phyloP scores from a whole-genome alignment of 2,797 vertebrate species.

The Pangasius krempfi region DNA sequence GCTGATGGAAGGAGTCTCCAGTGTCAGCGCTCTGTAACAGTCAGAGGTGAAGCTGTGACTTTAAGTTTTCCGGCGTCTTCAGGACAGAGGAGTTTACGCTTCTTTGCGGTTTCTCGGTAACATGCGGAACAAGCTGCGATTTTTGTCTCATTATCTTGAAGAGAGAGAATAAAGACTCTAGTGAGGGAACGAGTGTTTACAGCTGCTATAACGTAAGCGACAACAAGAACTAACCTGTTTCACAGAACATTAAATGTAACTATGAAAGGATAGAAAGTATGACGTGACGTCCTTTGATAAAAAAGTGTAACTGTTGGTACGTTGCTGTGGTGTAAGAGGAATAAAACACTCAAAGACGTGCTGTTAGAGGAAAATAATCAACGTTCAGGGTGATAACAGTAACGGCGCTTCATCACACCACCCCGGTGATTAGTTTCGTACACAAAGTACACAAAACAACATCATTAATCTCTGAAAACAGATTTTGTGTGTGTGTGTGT shows the following conservation, averaged over 20 bases:
- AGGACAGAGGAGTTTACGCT: background rate
- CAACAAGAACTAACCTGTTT: background rate
- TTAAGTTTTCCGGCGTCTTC: too few relatives aligned
- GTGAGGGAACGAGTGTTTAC: too few relatives aligned
- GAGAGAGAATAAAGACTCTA: background rate
- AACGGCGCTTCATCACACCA: background rate
- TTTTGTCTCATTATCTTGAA: background rate
- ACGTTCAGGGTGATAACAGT: background rate
- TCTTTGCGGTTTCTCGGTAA: background rate
- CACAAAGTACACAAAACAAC: background rate
- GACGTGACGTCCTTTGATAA: background rate
- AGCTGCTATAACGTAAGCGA: background rate
- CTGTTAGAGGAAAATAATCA: background rate
- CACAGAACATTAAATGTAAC: background rate
- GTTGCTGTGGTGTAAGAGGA: background rate
- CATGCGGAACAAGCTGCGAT: background rate
- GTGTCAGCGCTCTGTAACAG: background rate
- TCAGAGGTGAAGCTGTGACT: too few relatives aligned
- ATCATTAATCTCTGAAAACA: background rate
- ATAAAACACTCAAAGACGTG: background rate
- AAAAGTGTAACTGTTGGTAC: background rate
- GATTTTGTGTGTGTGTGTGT: background rate
- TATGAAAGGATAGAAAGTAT: background rate
- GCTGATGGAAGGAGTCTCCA: background rate
- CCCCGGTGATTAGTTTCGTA: background rate